phyloP scores from a whole-genome alignment of 2,797 vertebrate species.

The Lycodopsis pacificus region DNA sequence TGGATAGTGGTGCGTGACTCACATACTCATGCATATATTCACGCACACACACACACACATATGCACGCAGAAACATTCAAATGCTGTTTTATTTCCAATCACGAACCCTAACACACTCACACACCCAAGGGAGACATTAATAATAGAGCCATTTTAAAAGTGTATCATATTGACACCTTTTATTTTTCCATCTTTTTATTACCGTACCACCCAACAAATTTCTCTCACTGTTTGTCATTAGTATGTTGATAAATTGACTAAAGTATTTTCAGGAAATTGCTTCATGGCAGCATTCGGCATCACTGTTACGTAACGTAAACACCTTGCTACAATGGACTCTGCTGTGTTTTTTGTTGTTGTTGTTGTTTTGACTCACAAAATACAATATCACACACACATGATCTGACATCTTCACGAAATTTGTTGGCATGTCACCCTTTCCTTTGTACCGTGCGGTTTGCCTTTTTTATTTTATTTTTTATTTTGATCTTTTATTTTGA shows the following conservation, averaged over 20 bases:
- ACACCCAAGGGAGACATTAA: constrained; percentile 42
- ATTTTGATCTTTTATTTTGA: constrained; percentile 7
- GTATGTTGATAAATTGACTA: background rate
- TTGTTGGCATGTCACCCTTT: constrained; percentile 43
- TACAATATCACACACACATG: constrained; percentile 9
- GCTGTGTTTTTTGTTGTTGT: background rate
- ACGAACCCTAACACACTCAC: constrained; percentile 2
- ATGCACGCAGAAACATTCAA: constrained; percentile 32
- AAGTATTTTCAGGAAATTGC: background rate
- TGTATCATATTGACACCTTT: constrained; percentile 32
- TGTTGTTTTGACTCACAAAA: constrained; percentile 28
- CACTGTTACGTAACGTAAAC: background rate
- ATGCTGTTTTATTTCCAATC: constrained; percentile 44
- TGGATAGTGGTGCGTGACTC: constrained; percentile 82
- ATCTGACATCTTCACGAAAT: constrained; percentile 39
- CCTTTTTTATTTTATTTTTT: background rate
- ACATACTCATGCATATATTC: constrained; percentile 79
- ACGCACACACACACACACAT: constrained; percentile 40
- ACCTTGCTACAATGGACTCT: no score
- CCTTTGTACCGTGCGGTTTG: constrained; percentile 37
- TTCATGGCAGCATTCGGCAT: background rate
- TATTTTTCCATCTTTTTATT: background rate
- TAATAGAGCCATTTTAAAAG: constrained; percentile 28
- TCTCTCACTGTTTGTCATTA: background rate
- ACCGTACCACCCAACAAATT: background rate